Evolutionary conservation across 2,797 vertebrate species (phyloP).

Genomic region (Sebastes baramenuke): DNA sequence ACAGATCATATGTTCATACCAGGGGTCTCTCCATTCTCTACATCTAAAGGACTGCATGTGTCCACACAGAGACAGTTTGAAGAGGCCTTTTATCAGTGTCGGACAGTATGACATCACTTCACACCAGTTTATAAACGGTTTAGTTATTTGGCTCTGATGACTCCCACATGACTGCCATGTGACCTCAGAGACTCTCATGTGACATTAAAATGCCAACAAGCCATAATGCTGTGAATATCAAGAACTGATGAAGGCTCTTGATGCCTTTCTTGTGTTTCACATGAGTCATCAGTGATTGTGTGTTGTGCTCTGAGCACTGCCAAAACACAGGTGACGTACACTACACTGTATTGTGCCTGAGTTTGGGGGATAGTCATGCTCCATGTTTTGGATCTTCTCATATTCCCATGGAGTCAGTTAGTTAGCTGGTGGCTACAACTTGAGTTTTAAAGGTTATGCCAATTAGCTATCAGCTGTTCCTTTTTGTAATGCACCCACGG

Average conservation of each 20-base stretch:
- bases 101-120: background rate
- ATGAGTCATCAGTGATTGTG: background rate
- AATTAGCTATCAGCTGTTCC: background rate
- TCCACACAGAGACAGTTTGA: background rate
- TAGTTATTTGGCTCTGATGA: background rate
- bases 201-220: background rate
- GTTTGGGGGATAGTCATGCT: background rate
- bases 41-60: background rate
- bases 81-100: background rate
- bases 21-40: background rate
- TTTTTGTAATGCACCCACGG: background rate
- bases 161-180: background rate
- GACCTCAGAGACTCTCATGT: background rate
- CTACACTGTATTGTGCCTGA: no score
- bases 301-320: background rate
- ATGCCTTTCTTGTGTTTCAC: background rate
- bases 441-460: background rate
- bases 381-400: background rate
- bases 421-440: background rate
- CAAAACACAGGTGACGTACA: background rate
- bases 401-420: background rate
- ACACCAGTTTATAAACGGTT: background rate
- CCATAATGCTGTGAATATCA: background rate
- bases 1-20: background rate
- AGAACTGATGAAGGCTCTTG: background rate